These are phyloP conservation scores for Andricus quercusramuli DNA, from an alignment of 2,888 invertebrate species.

Conservation along the genomic window DNA sequence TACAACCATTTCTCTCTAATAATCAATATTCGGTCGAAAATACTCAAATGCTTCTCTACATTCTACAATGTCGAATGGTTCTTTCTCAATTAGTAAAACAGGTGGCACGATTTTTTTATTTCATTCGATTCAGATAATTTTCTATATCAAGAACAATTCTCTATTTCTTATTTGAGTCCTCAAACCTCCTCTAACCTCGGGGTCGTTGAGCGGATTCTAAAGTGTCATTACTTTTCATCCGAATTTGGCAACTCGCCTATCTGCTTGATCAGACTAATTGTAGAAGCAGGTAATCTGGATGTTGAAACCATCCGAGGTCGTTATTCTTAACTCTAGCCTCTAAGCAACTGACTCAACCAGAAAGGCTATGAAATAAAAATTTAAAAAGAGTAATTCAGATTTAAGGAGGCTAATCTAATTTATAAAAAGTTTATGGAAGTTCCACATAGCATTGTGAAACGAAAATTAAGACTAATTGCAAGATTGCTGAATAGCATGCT, in stretches of 20 bases:
- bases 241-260: slow-evolving; percentile 12
- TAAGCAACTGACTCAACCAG: not conserved
- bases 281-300: slow-evolving; percentile 18
- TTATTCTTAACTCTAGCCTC: slow-evolving; percentile 8
- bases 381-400: not conserved
- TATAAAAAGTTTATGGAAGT: not conserved
- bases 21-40: not conserved
- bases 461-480: no score
- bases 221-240: slow-evolving; percentile 12
- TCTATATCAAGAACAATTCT: not conserved
- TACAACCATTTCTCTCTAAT: no score
- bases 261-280: not conserved
- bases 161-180: not conserved
- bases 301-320: not conserved
- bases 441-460: not conserved
- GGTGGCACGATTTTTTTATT: not conserved
- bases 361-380: not conserved
- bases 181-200: not conserved
- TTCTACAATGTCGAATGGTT: not conserved
- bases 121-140: not conserved
- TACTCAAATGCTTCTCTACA: not conserved
- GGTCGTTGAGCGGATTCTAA: not conserved
- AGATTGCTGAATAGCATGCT: no score
- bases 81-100: not conserved
- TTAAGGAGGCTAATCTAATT: not conserved